Percentiles rank a stretch among this genome's conserved stretches.
Evolutionary conservation across 2,113 vertebrate species (phyloP).

Genomic region (Cyanoramphus novaezelandiae): DNA sequence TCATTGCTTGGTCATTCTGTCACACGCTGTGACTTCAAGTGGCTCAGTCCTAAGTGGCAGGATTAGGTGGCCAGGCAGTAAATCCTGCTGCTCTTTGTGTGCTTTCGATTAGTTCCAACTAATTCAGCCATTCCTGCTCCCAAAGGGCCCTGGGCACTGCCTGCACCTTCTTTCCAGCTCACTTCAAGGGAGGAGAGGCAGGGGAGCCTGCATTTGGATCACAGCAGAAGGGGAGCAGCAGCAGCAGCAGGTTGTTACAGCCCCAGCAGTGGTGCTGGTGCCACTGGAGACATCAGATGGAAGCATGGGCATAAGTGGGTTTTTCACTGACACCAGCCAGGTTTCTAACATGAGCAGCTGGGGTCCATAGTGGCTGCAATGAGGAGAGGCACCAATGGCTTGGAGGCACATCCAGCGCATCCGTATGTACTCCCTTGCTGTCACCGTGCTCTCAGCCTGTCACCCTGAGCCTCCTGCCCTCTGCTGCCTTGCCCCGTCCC

Average conservation of each 20-base stretch:
- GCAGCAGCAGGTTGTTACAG: background rate
- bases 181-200: background rate
- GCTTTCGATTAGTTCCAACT: background rate
- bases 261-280: background rate
- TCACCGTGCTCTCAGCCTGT: background rate
- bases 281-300: background rate
- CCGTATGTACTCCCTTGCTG: background rate
- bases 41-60: background rate
- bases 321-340: background rate
- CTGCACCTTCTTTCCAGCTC: background rate
- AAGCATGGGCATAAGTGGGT: background rate
- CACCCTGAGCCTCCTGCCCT: background rate
- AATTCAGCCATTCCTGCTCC: background rate
- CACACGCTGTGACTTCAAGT: background rate
- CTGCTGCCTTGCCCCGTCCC: background rate
- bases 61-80: background rate
- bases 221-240: background rate
- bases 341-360: background rate
- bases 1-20: constrained; percentile 18
- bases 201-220: background rate
- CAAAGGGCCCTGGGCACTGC: background rate
- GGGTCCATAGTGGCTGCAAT: background rate
- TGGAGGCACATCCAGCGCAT: background rate
- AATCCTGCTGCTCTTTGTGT: background rate
- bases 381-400: background rate